phyloP scores from a whole-genome alignment of 2,888 invertebrate genomes.

The Nudaria mundana region DNA sequence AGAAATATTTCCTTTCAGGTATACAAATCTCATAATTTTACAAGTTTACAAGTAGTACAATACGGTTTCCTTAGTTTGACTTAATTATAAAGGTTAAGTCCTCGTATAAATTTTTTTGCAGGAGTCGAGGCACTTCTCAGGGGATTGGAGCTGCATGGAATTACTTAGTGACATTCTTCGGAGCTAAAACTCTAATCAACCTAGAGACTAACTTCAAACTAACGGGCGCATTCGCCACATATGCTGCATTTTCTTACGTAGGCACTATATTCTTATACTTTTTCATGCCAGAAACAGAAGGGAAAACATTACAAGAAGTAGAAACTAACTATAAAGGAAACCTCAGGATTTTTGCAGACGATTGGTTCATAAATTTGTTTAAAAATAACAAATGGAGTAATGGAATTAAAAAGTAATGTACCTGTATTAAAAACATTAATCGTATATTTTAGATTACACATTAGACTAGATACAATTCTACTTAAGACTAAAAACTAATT shows the following conservation, averaged over 20 bases:
- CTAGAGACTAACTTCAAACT: slow-evolving; percentile 64
- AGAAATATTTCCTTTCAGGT: slow-evolving; percentile 82
- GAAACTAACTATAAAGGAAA: slow-evolving; percentile 67
- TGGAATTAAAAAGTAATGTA: slow-evolving; percentile 12
- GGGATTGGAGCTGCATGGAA: slow-evolving; percentile 77
- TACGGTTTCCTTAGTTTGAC: no score
- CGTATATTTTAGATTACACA: no score
- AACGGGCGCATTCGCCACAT: slow-evolving; percentile 75
- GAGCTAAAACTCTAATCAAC: slow-evolving; percentile 77
- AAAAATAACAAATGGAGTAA: slow-evolving; percentile 48
- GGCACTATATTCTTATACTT: slow-evolving; percentile 77
- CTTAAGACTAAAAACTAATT: slow-evolving; percentile 19
- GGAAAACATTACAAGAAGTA: slow-evolving; percentile 73
- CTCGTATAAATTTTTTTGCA: no score
- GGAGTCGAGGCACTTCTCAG: slow-evolving; percentile 77
- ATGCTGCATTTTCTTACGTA: slow-evolving; percentile 63
- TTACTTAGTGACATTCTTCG: slow-evolving; percentile 75
- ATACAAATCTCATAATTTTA: no score
- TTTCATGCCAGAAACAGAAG: slow-evolving; percentile 80
- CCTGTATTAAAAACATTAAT: slow-evolving; percentile 12
- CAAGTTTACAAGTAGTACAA: no score
- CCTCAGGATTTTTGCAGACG: slow-evolving; percentile 62
- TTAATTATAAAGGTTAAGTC: neutral
- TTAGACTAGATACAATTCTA: slow-evolving; percentile 29
- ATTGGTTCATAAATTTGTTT: slow-evolving; percentile 61